A percentile compares a stretch with the other conserved stretches of the same genome.
Evolutionary conservation across 37 sponge, comb jelly and placozoan species (phyloP).

Genomic region (Agelas oroides): DNA sequence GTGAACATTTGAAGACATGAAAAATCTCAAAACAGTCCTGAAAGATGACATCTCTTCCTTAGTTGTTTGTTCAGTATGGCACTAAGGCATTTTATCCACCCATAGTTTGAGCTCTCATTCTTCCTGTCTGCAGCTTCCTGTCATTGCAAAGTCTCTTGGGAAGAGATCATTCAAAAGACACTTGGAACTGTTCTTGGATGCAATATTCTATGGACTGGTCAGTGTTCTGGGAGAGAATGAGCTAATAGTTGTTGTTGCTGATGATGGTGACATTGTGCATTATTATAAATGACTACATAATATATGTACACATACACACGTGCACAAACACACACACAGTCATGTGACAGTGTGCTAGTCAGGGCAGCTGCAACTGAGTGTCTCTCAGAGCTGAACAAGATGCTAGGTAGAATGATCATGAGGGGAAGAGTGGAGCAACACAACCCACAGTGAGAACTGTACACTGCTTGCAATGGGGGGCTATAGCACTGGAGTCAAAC

Average conservation of each 20-base stretch:
- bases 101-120: too few species aligned
- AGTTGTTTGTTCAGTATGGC: too few species aligned
- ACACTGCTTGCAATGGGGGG: too few species aligned
- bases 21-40: too few species aligned
- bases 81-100: too few species aligned
- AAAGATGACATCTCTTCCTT: too few species aligned
- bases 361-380: constrained; percentile 41
- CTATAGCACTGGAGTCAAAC: too few species aligned
- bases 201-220: constrained; percentile 59
- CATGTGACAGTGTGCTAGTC: constrained; percentile 33
- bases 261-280: background rate
- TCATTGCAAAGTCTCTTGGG: constrained; percentile 56
- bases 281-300: background rate
- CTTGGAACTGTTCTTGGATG: constrained; percentile 56
- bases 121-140: constrained; percentile 70
- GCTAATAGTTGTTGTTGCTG: background rate
- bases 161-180: constrained; percentile 69
- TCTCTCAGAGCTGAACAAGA: constrained; percentile 35
- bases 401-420: constrained; percentile 65
- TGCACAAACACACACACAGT: constrained; percentile 2
- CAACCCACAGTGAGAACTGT: constrained; percentile 28
- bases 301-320: background rate
- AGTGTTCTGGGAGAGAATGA: too few species aligned
- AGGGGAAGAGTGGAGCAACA: constrained; percentile 73
- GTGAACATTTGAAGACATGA: too few species aligned